Evolutionary conservation across 2,113 vertebrate genomes (phyloP), one percentile per base, ranked within the genome.

Genomic region (Fregetta grallaria): DNA sequence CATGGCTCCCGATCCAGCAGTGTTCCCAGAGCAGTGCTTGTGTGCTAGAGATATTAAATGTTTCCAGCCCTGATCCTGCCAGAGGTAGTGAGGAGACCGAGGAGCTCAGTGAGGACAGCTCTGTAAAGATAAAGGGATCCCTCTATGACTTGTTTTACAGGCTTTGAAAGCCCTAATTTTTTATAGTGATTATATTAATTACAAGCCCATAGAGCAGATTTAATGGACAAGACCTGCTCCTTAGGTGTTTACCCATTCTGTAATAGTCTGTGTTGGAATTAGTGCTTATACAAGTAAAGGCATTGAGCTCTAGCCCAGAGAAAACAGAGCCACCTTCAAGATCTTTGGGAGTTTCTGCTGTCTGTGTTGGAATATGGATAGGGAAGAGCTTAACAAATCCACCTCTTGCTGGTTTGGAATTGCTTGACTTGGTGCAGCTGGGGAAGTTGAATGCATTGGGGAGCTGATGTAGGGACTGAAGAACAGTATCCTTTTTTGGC

Each of bases 91-190:
- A 92, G 82, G 65, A 87, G 65, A 47, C 17, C 11, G 8, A 61
- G 49, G 5, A 83, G 12, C 9, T 9, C 56, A 12, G 25, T 36
- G 40, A 52, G 65, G 62, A 68, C 74, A 76, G 45, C 32, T 58
- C 58, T 79, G 34, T 84, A 66, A 68, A 94, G 88, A 87, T 95
- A 94, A 71, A 85, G 81, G 36, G 49, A 68, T 91, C 77, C 17
- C 22, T 92, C 86, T 73, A 1, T 89, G 66, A 85, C 81, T 91
- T 90, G 88, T 92, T 94, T 87, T 87, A 82, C 80, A 78, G 89
- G 73, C 80, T 94, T 88, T 80, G 66, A 92, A 89, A 87, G 26
- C 25, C 45, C 38, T 90, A 32, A 2, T n/a, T 90, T 93, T 95
- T 91, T 55, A 45, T 70, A 91, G 70, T 40, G 5, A 34, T 82